phyloP scores from a whole-genome alignment of 2,888 invertebrate species.

The Agonopterix subpropinquella region DNA sequence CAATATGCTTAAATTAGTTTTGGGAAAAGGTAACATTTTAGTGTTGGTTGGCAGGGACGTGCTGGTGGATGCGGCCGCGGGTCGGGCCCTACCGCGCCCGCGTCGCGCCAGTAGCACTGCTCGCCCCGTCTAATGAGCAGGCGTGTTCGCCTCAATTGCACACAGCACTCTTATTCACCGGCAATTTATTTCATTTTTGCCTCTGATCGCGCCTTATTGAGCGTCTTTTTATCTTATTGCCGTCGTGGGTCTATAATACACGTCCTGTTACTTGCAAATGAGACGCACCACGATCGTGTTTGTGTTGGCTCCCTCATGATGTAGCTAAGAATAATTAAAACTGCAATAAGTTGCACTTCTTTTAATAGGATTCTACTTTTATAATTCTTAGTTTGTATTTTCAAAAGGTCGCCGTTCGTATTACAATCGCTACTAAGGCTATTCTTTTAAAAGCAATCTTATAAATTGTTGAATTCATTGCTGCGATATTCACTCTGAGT shows the following conservation, averaged over 20 bases:
- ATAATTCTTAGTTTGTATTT: constrained; percentile 12
- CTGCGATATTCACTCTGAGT: constrained; percentile 30
- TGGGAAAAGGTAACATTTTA: not conserved
- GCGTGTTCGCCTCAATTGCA: constrained; percentile 73
- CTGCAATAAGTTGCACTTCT: constrained; percentile 6
- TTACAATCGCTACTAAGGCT: constrained; percentile 1
- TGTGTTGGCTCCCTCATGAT: constrained; percentile 59
- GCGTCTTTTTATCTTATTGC: constrained; percentile 72
- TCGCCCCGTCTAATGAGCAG: constrained; percentile 65
- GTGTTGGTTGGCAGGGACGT: constrained; percentile 1
- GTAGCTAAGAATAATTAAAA: constrained; percentile 64
- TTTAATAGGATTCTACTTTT: not conserved
- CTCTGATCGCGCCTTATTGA: constrained; percentile 75
- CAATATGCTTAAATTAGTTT: not conserved
- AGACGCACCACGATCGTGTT: constrained; percentile 56
- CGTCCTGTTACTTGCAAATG: constrained; percentile 74
- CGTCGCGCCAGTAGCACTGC: constrained; percentile 20
- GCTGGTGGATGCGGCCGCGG: constrained; percentile 5
- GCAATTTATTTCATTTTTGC: constrained; percentile 76
- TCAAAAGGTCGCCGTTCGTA: not conserved
- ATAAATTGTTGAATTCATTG: constrained; percentile 39
- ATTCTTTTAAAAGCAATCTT: constrained; percentile 18
- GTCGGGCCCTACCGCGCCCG: constrained; percentile 13
- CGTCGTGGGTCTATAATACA: constrained; percentile 72
- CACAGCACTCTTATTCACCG: constrained; percentile 71